A percentile compares a stretch with the other conserved stretches of the same genome.
phyloP scores from a whole-genome alignment of 2,113 vertebrate species.

The Labeo rohita region DNA sequence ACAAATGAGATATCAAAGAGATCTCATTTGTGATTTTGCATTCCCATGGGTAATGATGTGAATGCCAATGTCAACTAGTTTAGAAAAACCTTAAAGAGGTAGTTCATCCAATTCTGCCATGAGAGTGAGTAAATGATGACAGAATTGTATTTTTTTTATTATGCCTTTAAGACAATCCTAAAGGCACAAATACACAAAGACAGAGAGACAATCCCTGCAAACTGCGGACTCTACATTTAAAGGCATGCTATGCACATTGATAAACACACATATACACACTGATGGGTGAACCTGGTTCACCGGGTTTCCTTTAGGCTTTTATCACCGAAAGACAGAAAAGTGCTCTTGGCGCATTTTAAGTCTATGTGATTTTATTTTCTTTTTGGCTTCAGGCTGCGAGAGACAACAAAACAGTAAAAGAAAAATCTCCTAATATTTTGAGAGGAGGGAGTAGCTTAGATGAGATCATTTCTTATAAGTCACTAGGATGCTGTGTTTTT shows the following conservation, averaged over 20 bases:
- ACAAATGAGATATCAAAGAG: slow-evolving; percentile 11
- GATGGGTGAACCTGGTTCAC: not conserved
- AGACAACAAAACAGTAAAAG: not conserved
- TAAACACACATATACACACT: not conserved
- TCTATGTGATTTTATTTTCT: slow-evolving; percentile 36
- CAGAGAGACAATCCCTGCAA: not conserved
- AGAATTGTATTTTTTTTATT: not conserved
- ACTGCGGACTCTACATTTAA: not conserved
- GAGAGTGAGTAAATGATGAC: not conserved
- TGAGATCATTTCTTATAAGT: slow-evolving; percentile 63
- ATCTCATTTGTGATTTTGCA: slow-evolving; percentile 10
- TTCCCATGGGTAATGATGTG: not conserved
- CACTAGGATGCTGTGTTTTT: not conserved
- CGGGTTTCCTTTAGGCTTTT: not conserved
- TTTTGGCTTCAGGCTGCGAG: not conserved
- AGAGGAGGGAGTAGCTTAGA: not conserved
- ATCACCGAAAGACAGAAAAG: not conserved
- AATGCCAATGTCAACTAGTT: not conserved
- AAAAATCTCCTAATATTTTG: slow-evolving; percentile 14
- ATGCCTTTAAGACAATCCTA: not conserved
- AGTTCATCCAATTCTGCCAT: not conserved
- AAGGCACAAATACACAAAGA: not conserved
- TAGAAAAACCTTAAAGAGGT: not conserved
- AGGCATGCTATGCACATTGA: not conserved
- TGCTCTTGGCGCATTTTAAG: not conserved